phyloP scores from a whole-genome alignment of 2,888 invertebrate species.

The Clusia tigrina region DNA sequence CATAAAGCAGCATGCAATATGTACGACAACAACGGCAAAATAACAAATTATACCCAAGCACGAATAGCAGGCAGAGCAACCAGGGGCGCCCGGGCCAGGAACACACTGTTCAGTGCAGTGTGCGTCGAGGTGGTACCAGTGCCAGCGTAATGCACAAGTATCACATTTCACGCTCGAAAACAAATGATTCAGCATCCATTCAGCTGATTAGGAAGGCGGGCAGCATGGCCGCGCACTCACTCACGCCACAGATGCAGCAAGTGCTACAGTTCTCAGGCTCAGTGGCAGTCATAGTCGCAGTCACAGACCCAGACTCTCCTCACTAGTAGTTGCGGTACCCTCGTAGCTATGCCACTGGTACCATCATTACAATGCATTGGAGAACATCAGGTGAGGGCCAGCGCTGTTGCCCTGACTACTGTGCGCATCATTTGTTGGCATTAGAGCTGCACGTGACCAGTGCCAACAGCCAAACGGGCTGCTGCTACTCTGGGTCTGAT shows the following conservation, averaged over 20 bases:
- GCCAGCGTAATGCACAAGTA: too few relatives aligned
- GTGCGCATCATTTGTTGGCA: background rate
- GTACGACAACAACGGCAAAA: background rate
- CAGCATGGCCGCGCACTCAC: too few relatives aligned
- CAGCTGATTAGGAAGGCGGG: background rate
- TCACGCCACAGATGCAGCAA: too few relatives aligned
- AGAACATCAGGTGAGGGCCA: conserved; percentile 39
- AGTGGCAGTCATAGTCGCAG: conserved; percentile 7
- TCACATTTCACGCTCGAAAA: conserved; percentile 26
- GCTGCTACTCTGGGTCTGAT: conserved; percentile 38
- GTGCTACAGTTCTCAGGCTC: conserved; percentile 11
- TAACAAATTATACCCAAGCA: conserved; percentile 31
- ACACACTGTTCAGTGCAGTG: background rate
- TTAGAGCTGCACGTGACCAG: conserved; percentile 39
- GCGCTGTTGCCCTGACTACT: background rate
- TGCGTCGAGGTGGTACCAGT: background rate
- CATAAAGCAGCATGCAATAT: conserved; percentile 10
- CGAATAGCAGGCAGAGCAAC: conserved; percentile 21
- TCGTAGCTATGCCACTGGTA: background rate
- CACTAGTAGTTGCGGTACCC: background rate
- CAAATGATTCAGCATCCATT: background rate
- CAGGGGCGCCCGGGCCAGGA: background rate
- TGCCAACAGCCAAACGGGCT: conserved; percentile 25
- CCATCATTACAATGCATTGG: conserved; percentile 25
- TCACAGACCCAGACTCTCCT: background rate